These are phyloP conservation scores for Petromus typicus DNA, from an alignment of 2,113 vertebrate genomes.

Conservation along the genomic window DNA sequence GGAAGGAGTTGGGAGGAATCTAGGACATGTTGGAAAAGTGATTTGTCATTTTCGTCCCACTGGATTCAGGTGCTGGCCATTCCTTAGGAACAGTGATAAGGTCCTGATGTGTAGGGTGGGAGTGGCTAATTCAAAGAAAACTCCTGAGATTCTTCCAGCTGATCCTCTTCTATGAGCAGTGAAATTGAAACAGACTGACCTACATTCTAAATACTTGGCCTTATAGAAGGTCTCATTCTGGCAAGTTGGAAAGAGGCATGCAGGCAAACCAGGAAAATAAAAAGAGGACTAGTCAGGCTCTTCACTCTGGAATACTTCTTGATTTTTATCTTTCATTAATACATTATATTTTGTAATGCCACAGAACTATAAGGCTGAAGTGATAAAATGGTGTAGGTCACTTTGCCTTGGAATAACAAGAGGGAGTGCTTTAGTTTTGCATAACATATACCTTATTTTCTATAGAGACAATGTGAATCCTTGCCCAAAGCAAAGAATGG, in stretches of 20 bases:
- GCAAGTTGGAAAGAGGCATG: not conserved
- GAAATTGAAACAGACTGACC: not conserved
- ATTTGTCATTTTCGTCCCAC: not conserved
- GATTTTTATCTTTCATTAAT: not conserved
- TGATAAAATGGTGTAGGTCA: not conserved
- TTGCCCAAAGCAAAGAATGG: slow-evolving; percentile 54
- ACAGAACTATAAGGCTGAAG: not conserved
- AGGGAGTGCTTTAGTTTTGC: not conserved
- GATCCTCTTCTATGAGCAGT: not conserved
- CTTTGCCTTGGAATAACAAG: not conserved
- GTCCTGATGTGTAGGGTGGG: not conserved
- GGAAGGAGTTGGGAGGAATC: not conserved
- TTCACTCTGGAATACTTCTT: not conserved
- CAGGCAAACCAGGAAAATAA: not conserved
- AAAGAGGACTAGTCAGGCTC: not conserved
- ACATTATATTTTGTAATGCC: slow-evolving; percentile 37
- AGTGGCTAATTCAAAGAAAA: not conserved
- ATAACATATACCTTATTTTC: not conserved
- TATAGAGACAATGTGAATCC: slow-evolving; percentile 47
- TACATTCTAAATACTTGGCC: not conserved
- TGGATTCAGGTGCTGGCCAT: not conserved
- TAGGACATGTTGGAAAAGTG: no score
- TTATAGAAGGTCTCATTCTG: not conserved
- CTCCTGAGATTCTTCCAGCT: not conserved
- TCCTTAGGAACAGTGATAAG: not conserved